These are phyloP conservation scores for Callipepla californica DNA, from an alignment of 2,113 vertebrate species.

Conservation along the genomic window DNA sequence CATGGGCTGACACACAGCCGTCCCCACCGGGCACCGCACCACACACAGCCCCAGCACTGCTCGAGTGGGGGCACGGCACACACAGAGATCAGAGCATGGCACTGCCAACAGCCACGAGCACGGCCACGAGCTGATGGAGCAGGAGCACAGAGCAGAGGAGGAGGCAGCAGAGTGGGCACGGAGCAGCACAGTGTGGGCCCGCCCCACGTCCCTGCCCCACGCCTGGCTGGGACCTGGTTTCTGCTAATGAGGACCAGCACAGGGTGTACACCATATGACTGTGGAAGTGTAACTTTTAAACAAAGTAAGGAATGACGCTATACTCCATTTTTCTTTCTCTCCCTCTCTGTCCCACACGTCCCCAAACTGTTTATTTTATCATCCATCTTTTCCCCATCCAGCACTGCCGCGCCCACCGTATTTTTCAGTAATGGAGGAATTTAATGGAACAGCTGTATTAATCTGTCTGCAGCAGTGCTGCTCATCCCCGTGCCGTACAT, in stretches of 20 bases:
- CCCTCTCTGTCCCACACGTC: background rate
- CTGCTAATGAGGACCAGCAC: background rate
- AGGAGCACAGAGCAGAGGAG: background rate
- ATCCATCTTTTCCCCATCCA: background rate
- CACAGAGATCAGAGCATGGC: accelerated
- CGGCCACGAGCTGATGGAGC: accelerated
- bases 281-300: background rate
- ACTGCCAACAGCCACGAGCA: background rate
- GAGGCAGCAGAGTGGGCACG: accelerated
- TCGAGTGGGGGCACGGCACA: accelerated
- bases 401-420: background rate
- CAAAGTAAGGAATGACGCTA: background rate
- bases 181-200: background rate
- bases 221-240: background rate
- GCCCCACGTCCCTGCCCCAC: background rate
- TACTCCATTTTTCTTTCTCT: background rate
- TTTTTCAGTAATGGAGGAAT: background rate
- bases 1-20: background rate
- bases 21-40: accelerated
- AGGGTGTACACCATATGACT: background rate
- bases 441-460: background rate
- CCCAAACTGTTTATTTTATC: background rate
- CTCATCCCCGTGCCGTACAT: background rate
- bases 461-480: background rate
- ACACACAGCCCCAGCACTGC: accelerated